Base-by-base conservation (phyloP, 2,888 invertebrate species). In the Palloptera scutellata region DNA sequence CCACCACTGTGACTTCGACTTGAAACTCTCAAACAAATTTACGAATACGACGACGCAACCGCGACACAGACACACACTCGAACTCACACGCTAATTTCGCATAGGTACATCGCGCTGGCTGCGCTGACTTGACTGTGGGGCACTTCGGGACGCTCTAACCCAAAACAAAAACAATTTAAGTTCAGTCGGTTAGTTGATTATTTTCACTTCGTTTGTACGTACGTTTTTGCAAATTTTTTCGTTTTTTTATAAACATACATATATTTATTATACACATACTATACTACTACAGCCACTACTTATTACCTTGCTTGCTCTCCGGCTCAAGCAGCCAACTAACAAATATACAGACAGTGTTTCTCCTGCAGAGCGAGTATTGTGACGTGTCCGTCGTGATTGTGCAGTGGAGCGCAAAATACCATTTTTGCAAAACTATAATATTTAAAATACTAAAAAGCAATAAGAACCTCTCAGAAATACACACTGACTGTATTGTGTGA, bases 331-430 rank as follows among this genome's bases (percentile, higher is more conserved):
- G 12, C 30, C 2, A 61, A 48, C 30, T 41, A 30, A 30, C 61
- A 40, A 19, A 20, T 61, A 48, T 41, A 52, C 61, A 61, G 61
- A 40, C 67, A 62, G 62, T 63, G 51, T 51, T 64, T 20, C 48
- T 64, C 43, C 51, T 51, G 41, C 64, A 64, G 60, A 79, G 78
- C 78, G 75, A 75, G 77, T 71, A 76, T 76, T 78, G 78, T 78
- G 78, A 78, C 78, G 78, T 79, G 79, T 76, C 74, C 74, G 77
- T 73, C 70, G 71, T 71, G 10, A 58, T 48, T 51, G 15, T 40
- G 43, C 45, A 40, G 41, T 20, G 42, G 55, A n/a, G 63, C 10
- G 41, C 55, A 48, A 64, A 48, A 55, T n/a, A n/a, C n/a, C 30
- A 30, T 30, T 43, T 53, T 59, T 62, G 74, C 71, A 70, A 69